phyloP scores from a whole-genome alignment of 2,888 invertebrate genomes.

The Teinopalpus imperialis region DNA sequence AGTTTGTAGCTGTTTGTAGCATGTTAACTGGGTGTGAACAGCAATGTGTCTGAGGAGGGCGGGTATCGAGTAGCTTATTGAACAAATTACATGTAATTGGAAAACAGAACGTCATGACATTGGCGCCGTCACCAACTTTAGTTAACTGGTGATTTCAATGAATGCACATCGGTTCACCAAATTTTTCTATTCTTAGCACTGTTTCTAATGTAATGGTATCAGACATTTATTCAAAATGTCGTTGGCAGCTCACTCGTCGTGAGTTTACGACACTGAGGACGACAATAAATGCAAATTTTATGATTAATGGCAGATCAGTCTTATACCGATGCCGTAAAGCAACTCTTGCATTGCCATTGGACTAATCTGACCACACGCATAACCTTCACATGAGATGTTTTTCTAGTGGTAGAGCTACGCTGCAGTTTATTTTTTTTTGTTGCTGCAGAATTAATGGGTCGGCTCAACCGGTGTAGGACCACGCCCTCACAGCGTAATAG shows the following conservation, averaged over 20 bases:
- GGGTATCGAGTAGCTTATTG: conserved; percentile 51
- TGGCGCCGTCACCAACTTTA: conserved; percentile 57
- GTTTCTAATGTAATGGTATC: conserved; percentile 56
- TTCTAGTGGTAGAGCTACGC: too few species aligned
- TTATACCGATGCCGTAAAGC: conserved; percentile 74
- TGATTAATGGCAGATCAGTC: conserved; percentile 79
- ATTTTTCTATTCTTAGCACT: conserved; percentile 50
- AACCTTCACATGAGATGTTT: background rate
- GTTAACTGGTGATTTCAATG: conserved; percentile 76
- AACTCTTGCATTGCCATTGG: conserved; percentile 50
- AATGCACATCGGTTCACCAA: conserved; percentile 64
- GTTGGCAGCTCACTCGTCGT: conserved; percentile 70
- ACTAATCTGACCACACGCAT: conserved; percentile 45
- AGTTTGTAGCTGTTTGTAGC: too few species aligned
- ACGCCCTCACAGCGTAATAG: too few species aligned
- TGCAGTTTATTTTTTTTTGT: too few species aligned
- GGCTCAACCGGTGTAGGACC: too few species aligned
- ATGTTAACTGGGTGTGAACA: too few species aligned
- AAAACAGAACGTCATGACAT: conserved; percentile 49
- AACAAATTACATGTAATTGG: conserved; percentile 71
- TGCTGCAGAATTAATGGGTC: too few species aligned
- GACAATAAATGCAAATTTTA: conserved; percentile 82
- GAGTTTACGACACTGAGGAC: conserved; percentile 74
- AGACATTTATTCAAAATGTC: conserved; percentile 76
- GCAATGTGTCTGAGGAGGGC: conserved; percentile 25